Base-by-base conservation (phyloP, 1,140 invertebrate species). In the Brachystomella parvula region DNA sequence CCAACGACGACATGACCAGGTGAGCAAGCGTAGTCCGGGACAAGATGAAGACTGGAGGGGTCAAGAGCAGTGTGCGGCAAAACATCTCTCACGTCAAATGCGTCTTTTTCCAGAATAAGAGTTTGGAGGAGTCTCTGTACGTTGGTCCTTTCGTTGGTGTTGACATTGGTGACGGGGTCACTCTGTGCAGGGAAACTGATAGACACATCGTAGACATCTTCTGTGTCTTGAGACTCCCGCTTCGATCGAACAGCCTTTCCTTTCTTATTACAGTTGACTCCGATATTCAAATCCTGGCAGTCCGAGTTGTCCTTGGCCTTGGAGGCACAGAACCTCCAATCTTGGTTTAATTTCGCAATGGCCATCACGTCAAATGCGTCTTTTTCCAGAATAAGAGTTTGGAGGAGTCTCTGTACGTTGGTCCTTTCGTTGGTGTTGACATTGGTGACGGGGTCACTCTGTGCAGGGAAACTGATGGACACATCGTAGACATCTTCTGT, bases 11-110 rank as follows among this genome's bases (percentile, higher is more conserved):
- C 93, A 82, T 95, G 90, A 61, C 94, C 94, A 67, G 86, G 81
- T 0, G 90, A 89, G 78, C 94, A 97, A 63, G 91, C 90, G 75
- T 94, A 97, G 75, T 94, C 92, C 0, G 92, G 94, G 73, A 89
- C 82, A 0, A 96, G 80, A 44, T 84, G 76, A 35, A 97, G 79
- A 21, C 92, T 94, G 2, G 90, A 88, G 59, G 94, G 89, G 78
- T 96, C 94, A 0, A 93, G 90, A 1, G 69, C 61, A 3, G 94
- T 96, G 75, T 96, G 96, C 12, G 94, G 94, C 39, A 97, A 78
- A 72, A 95, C 94, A 69, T 93, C 90, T 71, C 89, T 84, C 1
- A 96, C 92, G 74, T 94, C 90, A 76, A 95, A 92, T 77, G 93
- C 89, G 79, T 91, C 90, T 76, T 92, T 88, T 80, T 95, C 91